Percentiles rank a stretch among this genome's conserved stretches.
Conservation (phyloP, 2,113 vertebrate species). For the Chaetura pelagica region DNA sequence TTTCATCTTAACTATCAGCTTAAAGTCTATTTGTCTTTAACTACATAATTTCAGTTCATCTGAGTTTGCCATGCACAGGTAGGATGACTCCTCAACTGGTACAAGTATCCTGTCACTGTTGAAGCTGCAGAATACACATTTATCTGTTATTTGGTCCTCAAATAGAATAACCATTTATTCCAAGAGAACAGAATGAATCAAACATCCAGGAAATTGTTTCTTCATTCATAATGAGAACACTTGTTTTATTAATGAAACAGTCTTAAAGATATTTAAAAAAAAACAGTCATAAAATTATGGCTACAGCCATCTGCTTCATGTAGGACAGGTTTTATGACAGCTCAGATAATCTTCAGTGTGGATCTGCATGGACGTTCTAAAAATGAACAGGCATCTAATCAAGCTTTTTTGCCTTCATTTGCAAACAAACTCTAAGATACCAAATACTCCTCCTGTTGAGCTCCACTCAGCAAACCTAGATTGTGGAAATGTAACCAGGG, state of each 20-base stretch:
- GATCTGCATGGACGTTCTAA: background rate
- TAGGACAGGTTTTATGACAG: background rate
- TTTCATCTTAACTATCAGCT: background rate
- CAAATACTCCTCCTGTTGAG: background rate
- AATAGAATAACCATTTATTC: background rate
- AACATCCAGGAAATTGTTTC: background rate
- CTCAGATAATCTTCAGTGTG: background rate
- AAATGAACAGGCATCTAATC: background rate
- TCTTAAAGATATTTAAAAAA: background rate
- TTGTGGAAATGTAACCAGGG: background rate
- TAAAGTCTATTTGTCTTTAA: background rate
- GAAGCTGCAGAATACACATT: background rate
- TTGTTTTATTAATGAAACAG: background rate
- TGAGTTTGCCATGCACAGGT: background rate
- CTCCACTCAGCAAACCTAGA: background rate
- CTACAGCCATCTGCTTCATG: background rate
- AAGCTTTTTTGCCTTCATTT: background rate
- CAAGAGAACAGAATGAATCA: background rate
- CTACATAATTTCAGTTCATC: background rate
- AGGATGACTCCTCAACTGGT: background rate
- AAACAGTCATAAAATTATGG: background rate
- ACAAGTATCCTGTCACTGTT: background rate
- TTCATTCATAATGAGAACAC: background rate
- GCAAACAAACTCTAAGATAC: background rate
- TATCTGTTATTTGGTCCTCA: background rate